Evolutionary conservation across 2,888 invertebrate species (phyloP).

Genomic region (Coenonympha arcania): DNA sequence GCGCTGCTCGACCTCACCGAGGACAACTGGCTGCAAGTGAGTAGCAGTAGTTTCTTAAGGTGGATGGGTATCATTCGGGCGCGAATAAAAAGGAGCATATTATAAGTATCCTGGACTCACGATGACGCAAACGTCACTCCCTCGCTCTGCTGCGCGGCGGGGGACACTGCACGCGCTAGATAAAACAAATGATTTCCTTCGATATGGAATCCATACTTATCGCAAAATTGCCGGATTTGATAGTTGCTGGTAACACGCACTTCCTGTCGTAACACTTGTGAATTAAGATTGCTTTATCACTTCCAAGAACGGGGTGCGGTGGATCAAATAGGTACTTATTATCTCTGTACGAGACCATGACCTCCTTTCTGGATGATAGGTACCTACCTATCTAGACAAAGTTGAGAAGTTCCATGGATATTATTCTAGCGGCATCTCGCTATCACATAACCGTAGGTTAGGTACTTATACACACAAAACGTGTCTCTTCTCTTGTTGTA

Average conservation of each 20-base stretch:
- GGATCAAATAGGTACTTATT: not conserved
- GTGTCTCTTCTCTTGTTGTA: too few relatives aligned
- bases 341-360: too few relatives aligned
- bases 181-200: not conserved
- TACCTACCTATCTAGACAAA: too few relatives aligned
- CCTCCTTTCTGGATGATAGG: too few relatives aligned
- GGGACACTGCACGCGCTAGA: not conserved
- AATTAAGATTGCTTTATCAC: not conserved
- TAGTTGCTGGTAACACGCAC: too few relatives aligned
- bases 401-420: too few relatives aligned
- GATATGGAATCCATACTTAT: not conserved
- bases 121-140: not conserved
- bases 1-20: conserved; percentile 70
- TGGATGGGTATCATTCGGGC: too few relatives aligned
- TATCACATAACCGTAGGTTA: too few relatives aligned
- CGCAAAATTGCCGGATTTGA: not conserved
- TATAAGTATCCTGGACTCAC: not conserved
- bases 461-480: too few relatives aligned
- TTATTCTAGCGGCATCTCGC: too few relatives aligned
- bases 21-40: conserved; percentile 68
- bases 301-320: not conserved
- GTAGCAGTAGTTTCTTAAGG: too few relatives aligned
- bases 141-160: not conserved
- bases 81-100: too few relatives aligned
- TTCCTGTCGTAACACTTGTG: not conserved